A percentile compares a stretch with the other conserved stretches of the same genome.
These are phyloP conservation scores for Strigamia maritima DNA, from an alignment of 2,888 invertebrate genomes.

Conservation along the genomic window DNA sequence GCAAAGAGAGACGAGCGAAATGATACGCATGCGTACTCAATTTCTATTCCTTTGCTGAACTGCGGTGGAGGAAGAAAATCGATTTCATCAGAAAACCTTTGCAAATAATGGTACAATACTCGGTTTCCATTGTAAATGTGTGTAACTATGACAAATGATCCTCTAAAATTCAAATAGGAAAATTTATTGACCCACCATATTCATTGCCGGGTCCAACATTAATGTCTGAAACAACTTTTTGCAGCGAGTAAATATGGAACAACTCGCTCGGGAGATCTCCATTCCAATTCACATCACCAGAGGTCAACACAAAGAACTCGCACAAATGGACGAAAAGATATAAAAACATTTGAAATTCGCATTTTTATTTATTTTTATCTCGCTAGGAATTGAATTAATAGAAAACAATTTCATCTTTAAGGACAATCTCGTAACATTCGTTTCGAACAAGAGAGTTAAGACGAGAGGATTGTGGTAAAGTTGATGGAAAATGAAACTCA, in stretches of 20 bases:
- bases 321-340: neutral
- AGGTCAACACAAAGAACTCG: neutral
- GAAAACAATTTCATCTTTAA: constrained; percentile 4
- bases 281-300: neutral
- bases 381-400: neutral
- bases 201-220: neutral
- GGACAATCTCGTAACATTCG: neutral
- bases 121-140: neutral
- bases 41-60: neutral
- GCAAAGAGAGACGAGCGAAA: neutral
- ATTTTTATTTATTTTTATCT: neutral
- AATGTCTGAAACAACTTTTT: neutral
- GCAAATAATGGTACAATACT: neutral
- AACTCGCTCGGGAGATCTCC: neutral
- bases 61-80: neutral
- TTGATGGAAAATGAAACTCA: constrained; percentile 4
- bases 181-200: neutral
- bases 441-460: neutral
- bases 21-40: neutral
- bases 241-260: neutral
- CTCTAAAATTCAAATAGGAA: neutral
- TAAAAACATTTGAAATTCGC: neutral
- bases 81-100: neutral
- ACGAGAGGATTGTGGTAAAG: neutral
- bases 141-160: neutral